A percentile compares a stretch with the other conserved stretches of the same genome.
phyloP scores from a whole-genome alignment of 2,113 vertebrate genomes.

The Myiozetetes cayanensis region DNA sequence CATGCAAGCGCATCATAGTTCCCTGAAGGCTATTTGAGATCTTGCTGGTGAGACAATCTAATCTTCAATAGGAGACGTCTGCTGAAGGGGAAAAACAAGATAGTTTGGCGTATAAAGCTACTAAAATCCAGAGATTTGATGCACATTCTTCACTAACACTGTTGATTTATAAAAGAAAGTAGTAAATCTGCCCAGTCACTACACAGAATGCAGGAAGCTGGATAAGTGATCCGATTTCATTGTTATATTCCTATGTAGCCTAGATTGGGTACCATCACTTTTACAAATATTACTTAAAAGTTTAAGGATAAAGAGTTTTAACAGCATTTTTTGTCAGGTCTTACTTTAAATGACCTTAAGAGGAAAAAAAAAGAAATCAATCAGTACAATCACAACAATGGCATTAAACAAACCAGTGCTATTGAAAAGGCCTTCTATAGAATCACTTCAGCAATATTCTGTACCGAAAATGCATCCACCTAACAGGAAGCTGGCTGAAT shows the following conservation, averaged over 20 bases:
- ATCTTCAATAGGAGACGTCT: neutral
- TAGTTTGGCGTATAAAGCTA: neutral
- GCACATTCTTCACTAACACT: neutral
- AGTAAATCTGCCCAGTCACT: neutral
- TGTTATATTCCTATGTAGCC: neutral
- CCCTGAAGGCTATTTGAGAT: neutral
- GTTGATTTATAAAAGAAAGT: neutral
- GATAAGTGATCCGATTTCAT: neutral
- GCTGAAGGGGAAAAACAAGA: neutral
- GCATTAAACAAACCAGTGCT: neutral
- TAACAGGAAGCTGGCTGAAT: neutral
- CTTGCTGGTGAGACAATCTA: neutral
- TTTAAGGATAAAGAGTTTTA: neutral
- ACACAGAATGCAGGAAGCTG: neutral
- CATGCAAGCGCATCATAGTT: neutral
- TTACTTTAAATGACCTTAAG: neutral
- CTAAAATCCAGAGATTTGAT: neutral
- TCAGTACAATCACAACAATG: neutral
- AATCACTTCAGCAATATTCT: neutral
- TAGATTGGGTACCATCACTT: neutral
- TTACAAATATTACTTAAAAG: neutral
- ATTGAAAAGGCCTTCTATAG: neutral
- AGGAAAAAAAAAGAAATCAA: fast-evolving
- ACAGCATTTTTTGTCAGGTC: neutral
- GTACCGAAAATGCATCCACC: neutral